Percentiles rank a stretch among this genome's conserved stretches.
phyloP scores from a whole-genome alignment of 2,113 vertebrate genomes.

The Zapornia atra region DNA sequence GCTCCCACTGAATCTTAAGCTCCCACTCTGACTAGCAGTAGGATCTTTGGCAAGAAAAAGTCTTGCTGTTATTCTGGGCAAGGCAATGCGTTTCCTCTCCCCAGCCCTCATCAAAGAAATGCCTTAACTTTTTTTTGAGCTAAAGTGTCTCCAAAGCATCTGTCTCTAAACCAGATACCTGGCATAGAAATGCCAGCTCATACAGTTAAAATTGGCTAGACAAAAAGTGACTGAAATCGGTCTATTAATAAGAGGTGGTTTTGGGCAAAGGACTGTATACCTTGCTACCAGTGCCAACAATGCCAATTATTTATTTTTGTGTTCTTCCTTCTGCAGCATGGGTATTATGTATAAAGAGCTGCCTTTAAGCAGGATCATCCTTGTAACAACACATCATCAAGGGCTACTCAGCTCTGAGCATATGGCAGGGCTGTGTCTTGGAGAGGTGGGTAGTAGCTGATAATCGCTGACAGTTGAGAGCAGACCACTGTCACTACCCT shows the following conservation, averaged over 20 bases:
- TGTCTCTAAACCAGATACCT: slow-evolving; percentile 53
- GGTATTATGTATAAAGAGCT: background rate
- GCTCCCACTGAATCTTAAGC: background rate
- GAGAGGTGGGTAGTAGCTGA: slow-evolving; percentile 17
- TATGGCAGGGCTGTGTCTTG: background rate
- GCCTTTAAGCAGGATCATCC: slow-evolving; percentile 2
- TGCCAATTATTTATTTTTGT: background rate
- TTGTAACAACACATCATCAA: slow-evolving; percentile 9
- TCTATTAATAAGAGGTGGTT: slow-evolving; percentile 16
- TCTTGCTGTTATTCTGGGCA: slow-evolving; percentile 45
- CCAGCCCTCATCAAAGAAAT: slow-evolving; percentile 24
- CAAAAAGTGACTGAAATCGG: slow-evolving; percentile 16
- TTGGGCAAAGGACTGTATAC: background rate
- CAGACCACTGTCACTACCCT: background rate
- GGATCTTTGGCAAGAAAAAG: background rate
- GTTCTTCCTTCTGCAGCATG: background rate
- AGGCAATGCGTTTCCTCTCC: slow-evolving; percentile 10
- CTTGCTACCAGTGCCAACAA: background rate
- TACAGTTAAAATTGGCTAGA: slow-evolving; percentile 44
- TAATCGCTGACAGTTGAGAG: background rate
- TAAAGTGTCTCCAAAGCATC: slow-evolving; percentile 59
- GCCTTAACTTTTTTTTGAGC: slow-evolving; percentile 49
- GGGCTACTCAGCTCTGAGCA: slow-evolving; percentile 19
- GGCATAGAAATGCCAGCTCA: slow-evolving; percentile 25
- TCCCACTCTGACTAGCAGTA: background rate